phyloP scores from a whole-genome alignment of 2,113 vertebrate genomes.

The Eupsittula cactorum region DNA sequence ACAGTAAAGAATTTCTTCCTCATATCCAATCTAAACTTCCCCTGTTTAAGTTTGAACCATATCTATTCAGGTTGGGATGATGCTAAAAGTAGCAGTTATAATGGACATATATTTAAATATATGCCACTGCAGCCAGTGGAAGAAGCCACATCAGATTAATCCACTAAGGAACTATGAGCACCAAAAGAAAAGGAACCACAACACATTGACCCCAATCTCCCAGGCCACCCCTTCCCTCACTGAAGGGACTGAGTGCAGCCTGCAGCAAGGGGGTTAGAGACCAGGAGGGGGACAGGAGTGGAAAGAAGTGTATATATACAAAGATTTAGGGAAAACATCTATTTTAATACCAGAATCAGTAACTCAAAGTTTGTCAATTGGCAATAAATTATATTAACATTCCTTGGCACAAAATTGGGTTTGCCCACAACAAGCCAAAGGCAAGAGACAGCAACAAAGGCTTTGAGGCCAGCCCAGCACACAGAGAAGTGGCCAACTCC shows the following conservation, averaged over 20 bases:
- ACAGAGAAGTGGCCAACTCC: not conserved
- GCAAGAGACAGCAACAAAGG: not conserved
- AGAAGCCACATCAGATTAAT: not conserved
- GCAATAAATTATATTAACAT: not conserved
- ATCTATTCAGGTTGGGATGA: not conserved
- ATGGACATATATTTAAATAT: not conserved
- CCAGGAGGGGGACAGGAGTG: not conserved
- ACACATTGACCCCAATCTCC: not conserved
- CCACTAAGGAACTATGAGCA: not conserved
- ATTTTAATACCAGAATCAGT: not conserved
- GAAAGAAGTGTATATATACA: not conserved
- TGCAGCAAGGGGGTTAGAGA: accelerated
- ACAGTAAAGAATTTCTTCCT: too few species aligned
- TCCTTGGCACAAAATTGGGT: not conserved
- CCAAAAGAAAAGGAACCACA: not conserved
- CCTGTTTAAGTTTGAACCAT: too few species aligned
- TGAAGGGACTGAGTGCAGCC: not conserved
- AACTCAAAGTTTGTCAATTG: not conserved
- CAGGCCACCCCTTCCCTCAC: not conserved
- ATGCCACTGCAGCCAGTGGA: not conserved
- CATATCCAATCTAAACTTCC: too few species aligned
- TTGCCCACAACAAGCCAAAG: not conserved
- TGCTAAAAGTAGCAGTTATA: not conserved
- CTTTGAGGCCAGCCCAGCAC: not conserved
- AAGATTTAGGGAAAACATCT: too few species aligned